Evolutionary conservation across 2,113 vertebrate species (phyloP), one percentile per base, ranked within the genome.

Genomic region (Pterocles orientalis): DNA sequence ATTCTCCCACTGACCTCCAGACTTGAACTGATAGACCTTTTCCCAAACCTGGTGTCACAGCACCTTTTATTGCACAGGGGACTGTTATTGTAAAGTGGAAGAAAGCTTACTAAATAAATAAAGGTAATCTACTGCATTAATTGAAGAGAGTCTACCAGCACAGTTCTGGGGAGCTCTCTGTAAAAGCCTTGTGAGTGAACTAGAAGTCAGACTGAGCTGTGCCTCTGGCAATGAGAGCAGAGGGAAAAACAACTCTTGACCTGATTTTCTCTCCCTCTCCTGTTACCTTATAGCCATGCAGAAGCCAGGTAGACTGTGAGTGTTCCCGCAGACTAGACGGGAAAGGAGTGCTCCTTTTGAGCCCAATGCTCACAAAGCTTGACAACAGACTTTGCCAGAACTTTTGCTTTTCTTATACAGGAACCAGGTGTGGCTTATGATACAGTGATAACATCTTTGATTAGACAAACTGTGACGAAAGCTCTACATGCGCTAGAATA

Each of bases 391-490:
- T 84, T 79, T 73, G 85, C 93, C 93, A 96, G 73, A 92, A 80
- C 72, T 72, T 87, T 77, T 90, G 36, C 90, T 93, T 91, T 94
- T 82, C 70, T 90, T 85, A 85, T 62, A 85, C 87, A 93, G 93
- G 91, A 95, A 91, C 87, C 90, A 94, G 95, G 92, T 94, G 85
- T 90, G 91, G 70, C 45, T 94, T 89, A 54, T 34, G 84, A 88
- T 95, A 91, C 31, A 76, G 45, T 39, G 94, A 94, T 95, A 95
- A 95, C 79, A 95, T 93, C 87, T 93, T 84, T 85, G 90, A 88
- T 94, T 79, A 93, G 81, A 65, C 82, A 94, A 69, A 95, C 91
- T 65, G 70, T 94, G 84, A 90, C 1, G 8, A 80, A 91, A 80
- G 78, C 65, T 94, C 90, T 82, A 82, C 66, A 29, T 69, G 76